These are phyloP conservation scores for Bradysia coprophila DNA, from an alignment of 1,140 invertebrate species.

Conservation along the genomic window DNA sequence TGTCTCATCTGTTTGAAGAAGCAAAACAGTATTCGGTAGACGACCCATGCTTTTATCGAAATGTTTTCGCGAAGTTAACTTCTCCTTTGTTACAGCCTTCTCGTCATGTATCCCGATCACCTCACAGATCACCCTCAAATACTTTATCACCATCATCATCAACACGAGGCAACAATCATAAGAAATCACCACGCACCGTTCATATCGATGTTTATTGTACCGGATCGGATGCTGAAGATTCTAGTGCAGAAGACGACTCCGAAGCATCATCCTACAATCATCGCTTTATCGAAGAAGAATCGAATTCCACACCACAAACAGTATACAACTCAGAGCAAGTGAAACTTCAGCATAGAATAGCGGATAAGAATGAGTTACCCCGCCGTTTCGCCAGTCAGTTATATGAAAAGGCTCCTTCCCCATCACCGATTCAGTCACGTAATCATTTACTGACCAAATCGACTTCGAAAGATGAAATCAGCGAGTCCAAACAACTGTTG, in stretches of 20 bases:
- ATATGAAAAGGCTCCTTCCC: conserved; percentile 1
- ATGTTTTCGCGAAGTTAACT: no score
- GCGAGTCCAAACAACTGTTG: conserved; percentile 21
- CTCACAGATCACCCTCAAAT: conserved; percentile 1
- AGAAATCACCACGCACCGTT: conserved; percentile 45
- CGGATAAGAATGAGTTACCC: conserved; percentile 24
- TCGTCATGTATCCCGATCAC: conserved; percentile 1
- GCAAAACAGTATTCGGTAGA: conserved; percentile 19
- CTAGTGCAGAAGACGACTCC: conserved; percentile 14
- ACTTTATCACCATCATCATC: conserved; percentile 8
- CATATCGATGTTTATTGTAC: conserved; percentile 64
- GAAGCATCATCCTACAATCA: conserved; percentile 16
- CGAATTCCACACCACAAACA: conserved; percentile 35
- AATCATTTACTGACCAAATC: conserved; percentile 20
- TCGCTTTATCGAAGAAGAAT: conserved; percentile 17
- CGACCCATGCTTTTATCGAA: neutral
- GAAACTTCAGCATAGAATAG: conserved; percentile 32
- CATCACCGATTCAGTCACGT: conserved; percentile 9
- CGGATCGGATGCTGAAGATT: conserved; percentile 40
- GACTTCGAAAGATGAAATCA: conserved; percentile 20
- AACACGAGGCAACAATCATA: conserved; percentile 12
- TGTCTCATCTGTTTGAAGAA: conserved; percentile 10
- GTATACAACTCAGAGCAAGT: conserved; percentile 42
- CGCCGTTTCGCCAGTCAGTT: conserved; percentile 10
- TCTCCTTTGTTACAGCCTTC: neutral